A percentile compares a stretch with the other conserved stretches of the same genome.
Evolutionary conservation across 2,888 invertebrate species (phyloP).

Genomic region (Monoplex corrugatus): DNA sequence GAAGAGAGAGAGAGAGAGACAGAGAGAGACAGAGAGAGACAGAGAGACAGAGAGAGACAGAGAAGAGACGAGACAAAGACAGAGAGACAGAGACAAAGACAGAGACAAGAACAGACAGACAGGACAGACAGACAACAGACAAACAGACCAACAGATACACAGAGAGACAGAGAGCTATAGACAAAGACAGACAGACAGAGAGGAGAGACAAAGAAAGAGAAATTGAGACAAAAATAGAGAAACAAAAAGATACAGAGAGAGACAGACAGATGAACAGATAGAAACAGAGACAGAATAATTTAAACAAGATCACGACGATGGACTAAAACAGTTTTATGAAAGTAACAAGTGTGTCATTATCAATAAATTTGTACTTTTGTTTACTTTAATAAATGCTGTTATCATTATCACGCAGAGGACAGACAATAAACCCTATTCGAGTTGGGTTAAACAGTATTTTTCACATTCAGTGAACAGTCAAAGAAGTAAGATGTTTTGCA

Average conservation of each 20-base stretch:
- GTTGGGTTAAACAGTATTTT: no score
- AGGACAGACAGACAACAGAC: not conserved
- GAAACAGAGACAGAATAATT: not conserved
- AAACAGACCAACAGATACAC: not conserved
- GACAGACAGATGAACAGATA: not conserved
- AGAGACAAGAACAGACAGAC: no score
- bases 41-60: slow-evolving; percentile 30
- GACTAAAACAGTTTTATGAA: not conserved
- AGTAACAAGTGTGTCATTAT: not conserved
- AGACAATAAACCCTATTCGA: no score
- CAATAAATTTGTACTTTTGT: no score
- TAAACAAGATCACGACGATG: no score
- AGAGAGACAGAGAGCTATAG: not conserved
- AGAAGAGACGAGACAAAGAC: not conserved
- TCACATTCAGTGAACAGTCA: no score
- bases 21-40: slow-evolving; percentile 33
- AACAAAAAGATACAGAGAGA: not conserved
- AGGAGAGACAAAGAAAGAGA: not conserved
- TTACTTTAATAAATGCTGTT: no score
- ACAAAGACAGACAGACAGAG: not conserved
- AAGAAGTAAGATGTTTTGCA: no score
- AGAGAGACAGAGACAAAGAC: not conserved
- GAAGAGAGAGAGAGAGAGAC: slow-evolving; percentile 38
- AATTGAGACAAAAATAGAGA: not conserved
- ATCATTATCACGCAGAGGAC: no score